These are phyloP conservation scores for Oxystoma pomonae DNA, from an alignment of 2,888 invertebrate species.

Conservation along the genomic window DNA sequence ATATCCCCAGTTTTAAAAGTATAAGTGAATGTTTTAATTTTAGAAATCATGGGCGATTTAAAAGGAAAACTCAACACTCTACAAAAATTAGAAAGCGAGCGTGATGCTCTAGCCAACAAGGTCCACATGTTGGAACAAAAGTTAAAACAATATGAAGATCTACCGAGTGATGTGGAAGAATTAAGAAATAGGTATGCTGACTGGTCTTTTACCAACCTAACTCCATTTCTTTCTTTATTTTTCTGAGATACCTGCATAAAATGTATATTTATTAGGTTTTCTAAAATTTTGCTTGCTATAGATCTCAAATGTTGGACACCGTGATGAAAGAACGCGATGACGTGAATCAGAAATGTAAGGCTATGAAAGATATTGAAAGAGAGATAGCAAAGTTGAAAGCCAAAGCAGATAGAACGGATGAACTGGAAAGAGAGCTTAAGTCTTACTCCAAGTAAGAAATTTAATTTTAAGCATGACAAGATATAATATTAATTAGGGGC, in stretches of 20 bases:
- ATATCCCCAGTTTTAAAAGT: too few relatives aligned
- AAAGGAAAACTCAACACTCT: constrained; percentile 22
- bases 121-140: constrained; percentile 35
- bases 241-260: too few relatives aligned
- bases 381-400: constrained; percentile 31
- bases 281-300: too few relatives aligned
- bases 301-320: constrained; percentile 30
- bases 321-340: constrained; percentile 37
- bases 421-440: constrained; percentile 26
- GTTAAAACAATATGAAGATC: constrained; percentile 30
- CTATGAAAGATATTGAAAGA: constrained; percentile 27
- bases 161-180: constrained; percentile 35
- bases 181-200: constrained; percentile 32
- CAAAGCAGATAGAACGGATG: constrained; percentile 29
- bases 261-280: too few relatives aligned
- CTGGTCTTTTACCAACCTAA: not conserved
- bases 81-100: constrained; percentile 31
- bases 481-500: too few relatives aligned
- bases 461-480: too few relatives aligned
- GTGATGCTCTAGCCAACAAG: constrained; percentile 32
- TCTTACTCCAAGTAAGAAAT: constrained; percentile 26
- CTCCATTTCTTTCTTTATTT: too few relatives aligned
- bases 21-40: not conserved
- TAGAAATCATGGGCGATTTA: constrained; percentile 11
- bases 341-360: constrained; percentile 31